phyloP scores from a whole-genome alignment of 1,140 invertebrate genomes.

The Plectus sambesii region DNA sequence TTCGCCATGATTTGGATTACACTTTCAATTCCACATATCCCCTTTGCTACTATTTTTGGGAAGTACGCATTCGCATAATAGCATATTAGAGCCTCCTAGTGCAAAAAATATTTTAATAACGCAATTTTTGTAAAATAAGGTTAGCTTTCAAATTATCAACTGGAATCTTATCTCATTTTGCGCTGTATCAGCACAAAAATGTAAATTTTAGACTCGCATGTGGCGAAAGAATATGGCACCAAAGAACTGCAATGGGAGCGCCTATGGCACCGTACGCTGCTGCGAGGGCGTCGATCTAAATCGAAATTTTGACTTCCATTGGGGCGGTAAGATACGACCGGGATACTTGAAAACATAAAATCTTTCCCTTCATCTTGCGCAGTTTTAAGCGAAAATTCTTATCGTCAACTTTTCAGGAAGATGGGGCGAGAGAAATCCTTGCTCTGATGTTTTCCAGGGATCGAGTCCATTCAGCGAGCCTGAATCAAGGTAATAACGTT shows the following conservation, averaged over 20 bases:
- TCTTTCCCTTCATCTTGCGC: conserved; percentile 40
- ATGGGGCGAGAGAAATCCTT: conserved; percentile 29
- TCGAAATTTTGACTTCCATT: conserved; percentile 35
- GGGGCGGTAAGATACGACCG: conserved; percentile 39
- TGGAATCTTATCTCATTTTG: too few relatives aligned
- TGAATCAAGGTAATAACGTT: conserved; percentile 24
- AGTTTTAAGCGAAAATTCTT: too few relatives aligned
- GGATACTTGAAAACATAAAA: conserved; percentile 29
- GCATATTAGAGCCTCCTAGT: too few relatives aligned
- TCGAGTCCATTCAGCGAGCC: conserved; percentile 38
- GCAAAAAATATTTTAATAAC: too few relatives aligned
- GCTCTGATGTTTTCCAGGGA: conserved; percentile 38
- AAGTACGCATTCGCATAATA: too few relatives aligned
- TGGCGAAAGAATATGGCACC: conserved; percentile 39
- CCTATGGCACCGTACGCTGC: conserved; percentile 24
- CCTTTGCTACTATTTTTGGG: too few relatives aligned
- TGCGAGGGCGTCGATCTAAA: conserved; percentile 42
- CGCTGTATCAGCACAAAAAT: too few relatives aligned
- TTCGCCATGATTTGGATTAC: too few relatives aligned
- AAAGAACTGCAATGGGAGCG: conserved; percentile 33
- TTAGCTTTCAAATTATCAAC: too few relatives aligned
- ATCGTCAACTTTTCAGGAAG: too few relatives aligned
- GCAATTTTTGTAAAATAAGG: too few relatives aligned
- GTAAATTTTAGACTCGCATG: conserved; percentile 34
- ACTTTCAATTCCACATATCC: too few relatives aligned